Evolutionary conservation across 2,113 vertebrate genomes (phyloP), one percentile per base, ranked within the genome.

Genomic region (Potamarius usumacintae): DNA sequence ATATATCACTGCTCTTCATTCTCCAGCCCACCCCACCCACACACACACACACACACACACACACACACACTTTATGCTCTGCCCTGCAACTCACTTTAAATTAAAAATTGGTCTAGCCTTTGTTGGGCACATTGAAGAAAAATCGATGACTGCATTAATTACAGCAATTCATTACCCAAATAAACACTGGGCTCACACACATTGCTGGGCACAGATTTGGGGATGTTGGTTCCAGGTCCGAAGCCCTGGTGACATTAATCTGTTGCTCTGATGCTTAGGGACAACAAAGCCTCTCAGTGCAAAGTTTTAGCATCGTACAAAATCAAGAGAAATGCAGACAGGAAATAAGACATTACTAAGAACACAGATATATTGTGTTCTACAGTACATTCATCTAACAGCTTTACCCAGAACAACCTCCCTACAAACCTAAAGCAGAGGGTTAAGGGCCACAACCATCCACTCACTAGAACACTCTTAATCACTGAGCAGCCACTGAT

Each of bases 81-180:
- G 93, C 93, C 92, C 93, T 93, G 92, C 90, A 91, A 93, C 95
- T 97, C 96, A 94, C 94, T 96, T 95, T 97, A 97, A 98, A 97
- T 97, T 97, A 97, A 97, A 98, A 97, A 97, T 96, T 92, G 94
- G 96, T 96, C 96, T 96, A 94, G 97, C 96, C 96, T 97, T 97
- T 96, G 94, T 84, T 95, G 96, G 92, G 96, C 95, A 96, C 93
- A 95, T 94, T 94, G 95, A 95, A 93, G 95, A 95, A 93, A 95
- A 97, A 99, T 98, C 97, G 96, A 98, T 97, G 94, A 93, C 91
- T 95, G 94, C 96, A 97, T 99, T 99, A 98, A 99, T 99, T 98
- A 98, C 96, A 95, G 96, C 96, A 96, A 97, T 98, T 98, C 96
- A 97, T 99, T 99, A 98, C 95, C 95, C 96, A 97, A 97, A 97